Evolutionary conservation across 2,888 invertebrate species (phyloP), one percentile per base, ranked within the genome.

Genomic region (Drosophila nr. perissopoda): DNA sequence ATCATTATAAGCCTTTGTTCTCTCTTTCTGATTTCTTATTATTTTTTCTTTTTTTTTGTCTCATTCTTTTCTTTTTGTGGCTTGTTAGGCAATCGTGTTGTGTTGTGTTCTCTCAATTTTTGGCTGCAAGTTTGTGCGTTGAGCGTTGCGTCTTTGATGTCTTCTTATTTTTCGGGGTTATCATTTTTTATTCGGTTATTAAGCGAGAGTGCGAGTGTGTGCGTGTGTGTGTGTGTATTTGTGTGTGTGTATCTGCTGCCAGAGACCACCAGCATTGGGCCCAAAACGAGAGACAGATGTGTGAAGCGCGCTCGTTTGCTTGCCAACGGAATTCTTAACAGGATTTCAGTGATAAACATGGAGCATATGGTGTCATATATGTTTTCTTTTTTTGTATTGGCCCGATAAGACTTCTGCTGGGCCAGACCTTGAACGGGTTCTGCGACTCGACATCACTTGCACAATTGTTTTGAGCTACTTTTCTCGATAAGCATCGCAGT

Each of bases 181-280:
- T 89, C 87, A 90, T 88, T 88, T 80, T 90, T 89, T 90, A 82
- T 88, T 83, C 85, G 85, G 85, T 87, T 87, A 89, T 87, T 87
- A 87, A 85, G 86, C 88, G 75, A 68, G 71, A 68, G 76, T 65
- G 73, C 53, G 36, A 7, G 36, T 33, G 33, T 29, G 6, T 1
- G 29, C 1, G 6, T 10, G 31, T 33, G 10, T 31, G 36, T 11
- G 40, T 38, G 38, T 10, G 34, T n/a, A n/a, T n/a, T n/a, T 34
- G 40, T 10, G 18, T 18, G n/a, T 2, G 13, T 46, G 42, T 46
- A 21, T 46, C 4, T 16, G 46, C 46, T 25, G 46, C 2, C 46
- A 25, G 16, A 56, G 81, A 81, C 81, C 79, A 81, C 81, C 81
- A 72, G 62, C 79, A 79, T 46, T 52, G 67, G 70, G 48, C 65